Conservation (phyloP, 2,888 invertebrate genomes). For the Melolontha melolontha region DNA sequence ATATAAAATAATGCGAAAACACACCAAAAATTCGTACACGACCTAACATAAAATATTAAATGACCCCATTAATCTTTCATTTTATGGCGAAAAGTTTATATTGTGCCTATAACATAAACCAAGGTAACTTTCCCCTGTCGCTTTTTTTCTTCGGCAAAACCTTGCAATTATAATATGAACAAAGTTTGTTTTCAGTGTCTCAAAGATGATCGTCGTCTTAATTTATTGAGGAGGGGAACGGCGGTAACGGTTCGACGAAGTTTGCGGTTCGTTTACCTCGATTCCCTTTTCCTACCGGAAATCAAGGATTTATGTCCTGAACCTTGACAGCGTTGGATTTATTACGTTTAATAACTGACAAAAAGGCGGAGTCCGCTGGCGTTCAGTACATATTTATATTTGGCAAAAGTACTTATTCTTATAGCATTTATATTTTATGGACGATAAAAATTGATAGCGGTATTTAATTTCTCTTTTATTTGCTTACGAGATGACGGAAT, state of each 20-base stretch:
- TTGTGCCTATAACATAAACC: constrained; percentile 37
- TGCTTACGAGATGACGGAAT: no score
- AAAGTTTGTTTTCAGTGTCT: constrained; percentile 39
- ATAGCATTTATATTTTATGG: no score
- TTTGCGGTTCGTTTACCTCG: constrained; percentile 54
- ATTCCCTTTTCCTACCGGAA: constrained; percentile 51
- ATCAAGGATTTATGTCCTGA: constrained; percentile 54
- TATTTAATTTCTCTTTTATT: no score
- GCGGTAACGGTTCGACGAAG: constrained; percentile 49
- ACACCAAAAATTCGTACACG: constrained; percentile 22
- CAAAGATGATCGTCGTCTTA: constrained; percentile 43
- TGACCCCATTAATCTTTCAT: constrained; percentile 38
- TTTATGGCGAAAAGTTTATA: constrained; percentile 39
- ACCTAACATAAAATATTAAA: constrained; percentile 35
- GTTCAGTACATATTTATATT: constrained; percentile 32
- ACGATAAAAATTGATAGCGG: no score
- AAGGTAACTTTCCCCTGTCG: constrained; percentile 24
- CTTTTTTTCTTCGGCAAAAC: constrained; percentile 11
- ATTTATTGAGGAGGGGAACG: constrained; percentile 43
- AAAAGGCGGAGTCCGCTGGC: constrained; percentile 37
- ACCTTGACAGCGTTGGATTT: constrained; percentile 54
- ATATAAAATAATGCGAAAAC: constrained; percentile 11
- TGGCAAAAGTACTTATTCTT: background rate
- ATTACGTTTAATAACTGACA: constrained; percentile 59
- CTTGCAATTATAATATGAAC: constrained; percentile 33